Conservation (phyloP, 2,113 vertebrate genomes). For the Suncus etruscus region DNA sequence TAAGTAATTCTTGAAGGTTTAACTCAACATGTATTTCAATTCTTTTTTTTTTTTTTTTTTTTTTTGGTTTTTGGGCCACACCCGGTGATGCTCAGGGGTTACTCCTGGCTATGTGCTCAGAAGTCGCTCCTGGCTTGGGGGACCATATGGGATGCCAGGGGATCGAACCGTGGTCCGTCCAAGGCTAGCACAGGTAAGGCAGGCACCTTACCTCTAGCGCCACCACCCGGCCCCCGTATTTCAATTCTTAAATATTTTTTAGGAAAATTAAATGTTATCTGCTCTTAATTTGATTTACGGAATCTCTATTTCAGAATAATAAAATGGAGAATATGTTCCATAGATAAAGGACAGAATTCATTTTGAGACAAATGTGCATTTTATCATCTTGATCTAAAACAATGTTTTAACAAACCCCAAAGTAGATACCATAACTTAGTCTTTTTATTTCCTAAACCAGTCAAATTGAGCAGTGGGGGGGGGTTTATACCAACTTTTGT, state of each 20-base stretch:
- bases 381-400: background rate
- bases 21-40: background rate
- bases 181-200: too few relatives aligned
- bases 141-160: too few relatives aligned
- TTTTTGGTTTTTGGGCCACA: too few relatives aligned
- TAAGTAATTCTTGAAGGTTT: background rate
- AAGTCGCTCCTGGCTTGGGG: too few relatives aligned
- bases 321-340: constrained; percentile 24
- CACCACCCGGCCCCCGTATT: background rate
- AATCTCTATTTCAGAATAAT: constrained; percentile 26
- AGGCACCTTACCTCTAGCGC: too few relatives aligned
- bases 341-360: background rate
- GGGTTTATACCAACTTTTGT: too few relatives aligned
- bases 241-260: background rate
- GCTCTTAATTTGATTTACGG: background rate
- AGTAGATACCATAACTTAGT: background rate
- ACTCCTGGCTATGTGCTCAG: too few relatives aligned
- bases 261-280: constrained; percentile 21
- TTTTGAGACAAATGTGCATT: background rate
- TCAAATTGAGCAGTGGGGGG: too few relatives aligned
- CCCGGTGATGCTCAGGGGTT: too few relatives aligned
- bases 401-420: background rate
- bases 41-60: background rate
- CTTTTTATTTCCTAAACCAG: too few relatives aligned
- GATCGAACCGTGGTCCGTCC: too few relatives aligned